Evolutionary conservation across 2,113 vertebrate genomes (phyloP).

Genomic region (Dipodomys merriami): DNA sequence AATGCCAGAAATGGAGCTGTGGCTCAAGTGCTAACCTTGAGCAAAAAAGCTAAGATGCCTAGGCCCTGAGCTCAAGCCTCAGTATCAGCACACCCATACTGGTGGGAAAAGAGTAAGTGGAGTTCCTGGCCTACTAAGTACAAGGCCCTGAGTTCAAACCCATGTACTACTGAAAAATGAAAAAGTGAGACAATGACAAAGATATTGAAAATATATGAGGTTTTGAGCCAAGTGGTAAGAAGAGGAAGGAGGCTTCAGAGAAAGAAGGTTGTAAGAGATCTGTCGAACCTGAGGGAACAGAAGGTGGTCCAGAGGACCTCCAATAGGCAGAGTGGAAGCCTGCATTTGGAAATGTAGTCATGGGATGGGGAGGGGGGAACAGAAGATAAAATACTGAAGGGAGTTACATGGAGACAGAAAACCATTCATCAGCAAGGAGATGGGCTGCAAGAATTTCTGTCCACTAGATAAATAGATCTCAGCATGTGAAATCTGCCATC

Average conservation of each 20-base stretch:
- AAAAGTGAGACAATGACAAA: background rate
- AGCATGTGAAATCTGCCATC: background rate
- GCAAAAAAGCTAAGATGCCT: too few species aligned
- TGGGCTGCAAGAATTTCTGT: background rate
- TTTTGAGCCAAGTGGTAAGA: background rate
- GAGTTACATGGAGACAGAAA: background rate
- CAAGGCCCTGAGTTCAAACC: too few species aligned
- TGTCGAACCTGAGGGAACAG: background rate
- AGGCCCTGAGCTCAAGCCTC: too few species aligned
- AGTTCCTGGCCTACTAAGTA: too few species aligned
- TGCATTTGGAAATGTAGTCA: background rate
- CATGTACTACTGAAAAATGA: background rate
- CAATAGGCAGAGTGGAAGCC: background rate
- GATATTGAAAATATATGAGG: background rate
- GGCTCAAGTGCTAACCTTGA: too few species aligned
- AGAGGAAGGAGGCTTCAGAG: background rate
- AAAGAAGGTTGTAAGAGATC: fast-evolving
- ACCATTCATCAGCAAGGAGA: background rate
- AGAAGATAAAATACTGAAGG: background rate
- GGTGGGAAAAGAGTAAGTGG: too few species aligned
- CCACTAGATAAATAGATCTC: background rate
- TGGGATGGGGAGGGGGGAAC: too few species aligned
- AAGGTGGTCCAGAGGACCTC: too few species aligned
- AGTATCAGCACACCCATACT: too few species aligned
- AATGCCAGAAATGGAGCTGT: too few species aligned